Evolutionary conservation across 30 jellyfish, hydroid and myxozoan genomes (phyloP).

Genomic region (Clytia hemisphaerica): DNA sequence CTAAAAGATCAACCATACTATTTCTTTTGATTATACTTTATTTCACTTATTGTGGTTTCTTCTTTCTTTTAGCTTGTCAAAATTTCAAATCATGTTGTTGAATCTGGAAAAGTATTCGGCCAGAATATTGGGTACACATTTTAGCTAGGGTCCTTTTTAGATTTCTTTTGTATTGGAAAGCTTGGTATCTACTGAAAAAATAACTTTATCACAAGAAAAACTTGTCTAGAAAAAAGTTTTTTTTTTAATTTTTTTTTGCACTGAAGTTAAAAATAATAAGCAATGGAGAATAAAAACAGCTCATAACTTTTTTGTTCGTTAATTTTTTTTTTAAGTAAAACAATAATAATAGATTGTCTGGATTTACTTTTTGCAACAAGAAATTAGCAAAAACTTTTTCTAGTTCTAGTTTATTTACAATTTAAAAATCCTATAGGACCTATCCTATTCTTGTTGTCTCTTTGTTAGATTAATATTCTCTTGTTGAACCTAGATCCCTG

Average conservation of each 20-base stretch:
- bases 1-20: too few species aligned
- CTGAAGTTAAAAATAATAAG: background rate
- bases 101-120: conserved; percentile 67
- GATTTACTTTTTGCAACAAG: too few species aligned
- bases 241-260: too few species aligned
- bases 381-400: too few species aligned
- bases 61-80: conserved; percentile 56
- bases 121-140: conserved; percentile 68
- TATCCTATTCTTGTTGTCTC: conserved; percentile 5
- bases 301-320: background rate
- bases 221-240: background rate
- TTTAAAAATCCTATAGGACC: background rate
- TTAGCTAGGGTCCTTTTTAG: background rate
- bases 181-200: background rate
- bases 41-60: background rate
- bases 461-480: too few species aligned
- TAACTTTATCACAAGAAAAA: background rate
- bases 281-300: background rate
- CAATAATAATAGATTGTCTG: too few species aligned
- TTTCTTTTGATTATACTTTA: too few species aligned
- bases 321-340: too few species aligned
- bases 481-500: conserved; percentile 69
- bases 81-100: conserved; percentile 76
- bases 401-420: too few species aligned
- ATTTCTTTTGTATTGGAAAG: background rate